Conservation (phyloP, 2,888 invertebrate genomes). For the Tiliacea citrago region DNA sequence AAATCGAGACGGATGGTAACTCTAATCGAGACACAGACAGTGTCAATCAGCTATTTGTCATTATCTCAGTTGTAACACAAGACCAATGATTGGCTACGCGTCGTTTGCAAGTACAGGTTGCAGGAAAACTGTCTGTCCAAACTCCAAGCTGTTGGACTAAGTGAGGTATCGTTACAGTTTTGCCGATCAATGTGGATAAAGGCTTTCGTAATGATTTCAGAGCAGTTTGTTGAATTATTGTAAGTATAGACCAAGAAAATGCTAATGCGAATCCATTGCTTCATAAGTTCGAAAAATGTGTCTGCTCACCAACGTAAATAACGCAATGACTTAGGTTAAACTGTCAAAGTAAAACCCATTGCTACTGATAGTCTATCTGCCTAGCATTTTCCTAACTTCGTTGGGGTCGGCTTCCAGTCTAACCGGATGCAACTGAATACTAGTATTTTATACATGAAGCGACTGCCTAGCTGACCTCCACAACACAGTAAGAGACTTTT, state of each 20-base stretch:
- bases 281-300: no score
- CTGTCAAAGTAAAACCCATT: no score
- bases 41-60: constrained; percentile 57
- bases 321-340: no score
- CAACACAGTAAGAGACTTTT: no score
- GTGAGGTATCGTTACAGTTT: constrained; percentile 24
- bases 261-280: no score
- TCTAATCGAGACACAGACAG: constrained; percentile 18
- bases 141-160: constrained; percentile 22
- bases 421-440: no score
- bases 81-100: constrained; percentile 32
- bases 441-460: no score
- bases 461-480: no score
- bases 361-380: no score
- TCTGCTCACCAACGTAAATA: no score
- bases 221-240: neutral
- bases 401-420: no score
- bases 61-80: constrained; percentile 45
- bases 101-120: constrained; percentile 28
- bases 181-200: neutral
- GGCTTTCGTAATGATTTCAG: neutral
- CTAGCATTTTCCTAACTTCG: no score
- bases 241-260: neutral
- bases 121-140: constrained; percentile 45
- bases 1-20: constrained; percentile 2